Evolutionary conservation across 2,113 vertebrate genomes (phyloP), one percentile per base, ranked within the genome.

Genomic region (Crotalus horridus): DNA sequence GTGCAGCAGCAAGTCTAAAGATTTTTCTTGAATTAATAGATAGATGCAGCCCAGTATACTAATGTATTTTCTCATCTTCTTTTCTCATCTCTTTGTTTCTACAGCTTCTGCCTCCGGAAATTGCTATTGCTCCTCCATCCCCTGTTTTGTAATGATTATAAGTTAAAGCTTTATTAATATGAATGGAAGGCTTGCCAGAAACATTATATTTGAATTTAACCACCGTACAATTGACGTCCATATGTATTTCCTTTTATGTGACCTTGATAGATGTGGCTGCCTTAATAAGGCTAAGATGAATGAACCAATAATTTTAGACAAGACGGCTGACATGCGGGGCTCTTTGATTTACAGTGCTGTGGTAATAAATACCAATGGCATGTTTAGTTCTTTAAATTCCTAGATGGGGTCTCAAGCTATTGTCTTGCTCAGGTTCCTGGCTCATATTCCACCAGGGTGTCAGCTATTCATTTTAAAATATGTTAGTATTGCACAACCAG

Each of bases 341-440:
- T 59, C 89, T 96, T 96, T 97, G 97, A 97, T 97, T 97, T 97
- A 97, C 97, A 95, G 85, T 93, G 94, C 88, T 96, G 95, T 96
- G 96, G 94, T 96, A 97, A 97, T 97, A 96, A 96, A 96, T 91
- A 95, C 92, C 0, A 0, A 51, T 92, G 94, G 89, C 29, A 56
- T 85, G 61, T 95, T 97, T 96, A 95, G 94, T 85, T 95, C 92
- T 93, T 93, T 89, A 91, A 90, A 90, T 93, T 95, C 43, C 91
- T 94, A 13, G 89, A 21, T 51, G 53, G 12, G 9, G 7, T 61
- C 29, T 94, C 48, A 43, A 89, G 93, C 51, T 93, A 39, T 1
- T 93, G 90, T 91, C n/a, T 9, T 15, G 24, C 81, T 90, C 21
- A 64, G 81, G 48, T 51, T 58, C 29, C 46, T n/a, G 88, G 54